These are phyloP conservation scores for Pelagia noctiluca DNA, from an alignment of 30 jellyfish, hydroid and myxozoan species.

Conservation along the genomic window DNA sequence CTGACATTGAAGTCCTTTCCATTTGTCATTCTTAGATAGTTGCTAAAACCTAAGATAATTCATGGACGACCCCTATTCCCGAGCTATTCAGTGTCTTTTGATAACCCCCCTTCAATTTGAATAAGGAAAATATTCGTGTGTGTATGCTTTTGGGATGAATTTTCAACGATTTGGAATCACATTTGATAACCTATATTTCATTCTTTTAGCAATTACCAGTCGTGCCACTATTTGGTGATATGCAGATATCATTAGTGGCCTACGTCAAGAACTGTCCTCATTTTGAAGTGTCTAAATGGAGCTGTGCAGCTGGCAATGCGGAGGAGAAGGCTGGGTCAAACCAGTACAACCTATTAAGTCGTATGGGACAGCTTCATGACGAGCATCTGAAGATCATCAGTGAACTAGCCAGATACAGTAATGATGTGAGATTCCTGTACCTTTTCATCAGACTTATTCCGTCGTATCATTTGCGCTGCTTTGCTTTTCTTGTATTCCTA, in stretches of 20 bases:
- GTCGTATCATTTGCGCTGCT: not conserved
- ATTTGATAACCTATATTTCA: not conserved
- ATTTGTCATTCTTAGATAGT: no score
- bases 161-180: no score
- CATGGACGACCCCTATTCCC: no score
- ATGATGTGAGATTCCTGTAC: conserved; percentile 66
- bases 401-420: conserved; percentile 89
- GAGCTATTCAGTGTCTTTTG: no score
- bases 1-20: no score
- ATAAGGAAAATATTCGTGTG: no score
- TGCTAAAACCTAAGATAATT: no score
- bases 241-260: conserved; percentile 90
- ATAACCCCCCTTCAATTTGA: no score
- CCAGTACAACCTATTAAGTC: conserved; percentile 89
- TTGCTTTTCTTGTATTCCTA: no score
- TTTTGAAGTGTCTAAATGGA: conserved; percentile 89
- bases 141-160: no score
- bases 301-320: conserved; percentile 97
- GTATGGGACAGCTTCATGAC: conserved; percentile 87
- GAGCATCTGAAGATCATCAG: conserved; percentile 93
- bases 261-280: conserved; percentile 94
- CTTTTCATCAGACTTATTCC: not conserved
- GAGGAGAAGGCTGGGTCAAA: conserved; percentile 91
- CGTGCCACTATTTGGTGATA: conserved; percentile 97
- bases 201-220: conserved; percentile 89